These are phyloP conservation scores for Intellagama lesueurii DNA, from an alignment of 2,797 vertebrate species.

Conservation along the genomic window DNA sequence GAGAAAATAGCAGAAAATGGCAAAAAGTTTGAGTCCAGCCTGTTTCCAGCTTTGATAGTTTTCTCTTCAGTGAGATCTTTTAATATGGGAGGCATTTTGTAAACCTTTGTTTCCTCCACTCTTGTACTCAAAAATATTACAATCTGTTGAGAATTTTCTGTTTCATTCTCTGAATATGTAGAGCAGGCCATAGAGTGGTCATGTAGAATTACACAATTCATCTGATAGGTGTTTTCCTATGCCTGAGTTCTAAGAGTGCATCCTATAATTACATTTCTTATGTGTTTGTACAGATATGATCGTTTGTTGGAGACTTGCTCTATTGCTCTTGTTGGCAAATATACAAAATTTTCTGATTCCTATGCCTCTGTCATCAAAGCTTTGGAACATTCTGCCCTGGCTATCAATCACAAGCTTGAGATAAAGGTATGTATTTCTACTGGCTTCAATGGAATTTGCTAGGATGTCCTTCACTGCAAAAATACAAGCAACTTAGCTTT, in stretches of 20 bases:
- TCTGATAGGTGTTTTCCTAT: background rate
- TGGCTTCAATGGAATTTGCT: fast-evolving
- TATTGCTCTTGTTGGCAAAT: conserved; percentile 96
- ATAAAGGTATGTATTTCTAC: conserved; percentile 85
- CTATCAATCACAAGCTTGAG: conserved; percentile 94
- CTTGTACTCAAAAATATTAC: background rate
- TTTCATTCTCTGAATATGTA: background rate
- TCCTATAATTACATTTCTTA: background rate
- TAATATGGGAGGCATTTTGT: background rate
- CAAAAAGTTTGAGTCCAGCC: too few species aligned
- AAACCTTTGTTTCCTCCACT: background rate
- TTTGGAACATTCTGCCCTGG: conserved; percentile 93
- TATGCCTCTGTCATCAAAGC: conserved; percentile 97
- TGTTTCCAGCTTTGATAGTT: background rate
- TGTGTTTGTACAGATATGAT: conserved; percentile 83
- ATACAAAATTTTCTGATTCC: conserved; percentile 94
- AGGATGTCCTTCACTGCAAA: background rate
- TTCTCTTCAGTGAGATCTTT: background rate
- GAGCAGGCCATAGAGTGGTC: background rate
- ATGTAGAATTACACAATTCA: background rate
- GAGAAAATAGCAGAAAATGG: background rate
- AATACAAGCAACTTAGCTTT: background rate
- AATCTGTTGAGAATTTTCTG: background rate
- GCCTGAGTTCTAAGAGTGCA: background rate
- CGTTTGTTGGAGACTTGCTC: conserved; percentile 90